Percentiles rank a stretch among this genome's conserved stretches.
Evolutionary conservation across 2,113 vertebrate genomes (phyloP).

Genomic region (Pterophyllum scalare): DNA sequence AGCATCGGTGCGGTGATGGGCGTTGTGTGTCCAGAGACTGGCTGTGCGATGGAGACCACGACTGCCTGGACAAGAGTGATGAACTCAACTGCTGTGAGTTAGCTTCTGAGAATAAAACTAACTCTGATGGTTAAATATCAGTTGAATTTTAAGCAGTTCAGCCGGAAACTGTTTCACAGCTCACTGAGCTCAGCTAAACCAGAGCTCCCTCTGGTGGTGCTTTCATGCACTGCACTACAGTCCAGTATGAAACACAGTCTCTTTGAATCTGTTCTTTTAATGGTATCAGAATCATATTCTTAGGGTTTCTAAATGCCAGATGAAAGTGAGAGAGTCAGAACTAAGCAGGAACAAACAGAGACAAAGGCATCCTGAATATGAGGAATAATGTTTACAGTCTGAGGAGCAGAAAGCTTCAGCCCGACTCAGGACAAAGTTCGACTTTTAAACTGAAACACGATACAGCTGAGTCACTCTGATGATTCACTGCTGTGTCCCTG

Average conservation of each 20-base stretch:
- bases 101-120: rapidly evolving
- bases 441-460: rapidly evolving
- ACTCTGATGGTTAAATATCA: not conserved
- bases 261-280: not conserved
- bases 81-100: conserved; percentile 96
- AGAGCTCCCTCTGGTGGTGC: not conserved
- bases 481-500: not conserved
- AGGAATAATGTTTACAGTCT: too few species aligned
- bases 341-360: too few species aligned
- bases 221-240: not conserved
- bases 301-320: too few species aligned
- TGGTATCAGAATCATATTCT: too few species aligned
- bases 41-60: conserved; percentile 96
- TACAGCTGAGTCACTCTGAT: not conserved
- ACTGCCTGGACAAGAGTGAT: conserved; percentile 94
- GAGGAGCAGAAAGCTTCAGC: not conserved
- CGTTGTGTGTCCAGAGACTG: conserved; percentile 88
- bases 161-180: not conserved
- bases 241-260: too few species aligned
- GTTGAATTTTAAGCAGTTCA: not conserved
- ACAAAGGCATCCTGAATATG: too few species aligned
- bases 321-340: too few species aligned
- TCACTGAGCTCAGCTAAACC: not conserved
- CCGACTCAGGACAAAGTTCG: not conserved
- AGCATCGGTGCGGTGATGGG: conserved; percentile 91